Base-by-base conservation (phyloP, 2,888 invertebrate species). In the Automeris io region DNA sequence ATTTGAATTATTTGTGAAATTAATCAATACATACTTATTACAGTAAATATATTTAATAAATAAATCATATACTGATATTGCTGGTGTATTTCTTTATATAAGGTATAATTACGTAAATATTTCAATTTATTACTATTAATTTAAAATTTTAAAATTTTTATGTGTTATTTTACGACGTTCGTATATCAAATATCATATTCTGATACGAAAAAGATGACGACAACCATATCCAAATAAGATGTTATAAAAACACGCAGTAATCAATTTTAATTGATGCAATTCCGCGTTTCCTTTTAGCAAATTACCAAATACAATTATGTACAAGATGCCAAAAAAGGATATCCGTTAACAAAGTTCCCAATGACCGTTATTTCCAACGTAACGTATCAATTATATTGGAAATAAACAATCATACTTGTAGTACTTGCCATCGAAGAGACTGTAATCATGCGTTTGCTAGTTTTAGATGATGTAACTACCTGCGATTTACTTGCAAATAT, bases 251-350 rank as follows among this genome's bases (percentile, higher is more conserved):
- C 36, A 32, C 33, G 33, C 33, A n/a, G 25, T 36, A 40, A 36
- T 36, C 26, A 40, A 40, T 26, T 33, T 36, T 40, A 40, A 40
- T 40, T 37, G 36, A 33, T 40, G 36, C 21, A 36, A 40, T 36
- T 22, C 18, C 7, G 21, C 21, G 33, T 40, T 40, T 40, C 40
- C 40, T 40, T 40, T 40, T 40, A 26, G 36, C 26, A 32, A 21
- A 36, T 32, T 33, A 26, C 33, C 33, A 36, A 33, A 36, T 36
- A 26, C 13, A 40, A 36, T 36, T 33, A 36, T 21, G 22, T 24
- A 18, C 40, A 22, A 26, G 36, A 13, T 25, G 8, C 40, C 40
- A 26, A 32, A 40, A 18, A 40, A 33, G 26, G 40, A 40, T 21
- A 36, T 40, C 40, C 36, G 36, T 22, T 19, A 40, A 34, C 37